Conservation (phyloP, 1,140 invertebrate species). For the Monomorium pharaonis region DNA sequence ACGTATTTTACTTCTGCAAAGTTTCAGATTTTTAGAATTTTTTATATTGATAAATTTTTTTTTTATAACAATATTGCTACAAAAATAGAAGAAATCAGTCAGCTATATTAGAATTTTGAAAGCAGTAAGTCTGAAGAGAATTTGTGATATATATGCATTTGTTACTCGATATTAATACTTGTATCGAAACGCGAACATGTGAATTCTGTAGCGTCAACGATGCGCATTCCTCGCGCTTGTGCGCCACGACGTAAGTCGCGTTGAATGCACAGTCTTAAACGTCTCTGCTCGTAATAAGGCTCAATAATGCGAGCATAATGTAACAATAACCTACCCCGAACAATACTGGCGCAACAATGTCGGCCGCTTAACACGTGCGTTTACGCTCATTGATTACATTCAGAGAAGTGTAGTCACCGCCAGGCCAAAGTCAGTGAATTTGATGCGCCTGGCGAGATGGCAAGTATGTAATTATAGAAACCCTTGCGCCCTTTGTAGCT, state of each 20-base stretch:
- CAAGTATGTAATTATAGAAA: slow-evolving; percentile 26
- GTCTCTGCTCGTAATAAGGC: slow-evolving; percentile 62
- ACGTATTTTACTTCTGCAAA: no score
- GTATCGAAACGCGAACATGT: neutral
- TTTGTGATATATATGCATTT: neutral
- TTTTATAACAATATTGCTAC: neutral
- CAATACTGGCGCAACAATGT: slow-evolving; percentile 64
- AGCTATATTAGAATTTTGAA: neutral
- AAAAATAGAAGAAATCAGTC: neutral
- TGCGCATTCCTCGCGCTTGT: neutral
- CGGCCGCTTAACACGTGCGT: slow-evolving; percentile 61
- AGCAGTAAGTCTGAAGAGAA: neutral
- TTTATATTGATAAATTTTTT: no score
- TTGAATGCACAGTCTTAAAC: slow-evolving; percentile 53
- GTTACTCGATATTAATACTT: neutral
- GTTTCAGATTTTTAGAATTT: no score
- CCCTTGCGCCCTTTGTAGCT: neutral
- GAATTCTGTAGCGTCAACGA: neutral
- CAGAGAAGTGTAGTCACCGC: slow-evolving; percentile 45
- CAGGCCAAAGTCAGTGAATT: slow-evolving; percentile 27
- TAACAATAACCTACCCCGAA: slow-evolving; percentile 63
- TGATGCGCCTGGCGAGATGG: neutral
- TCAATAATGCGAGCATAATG: slow-evolving; percentile 68
- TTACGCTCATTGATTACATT: slow-evolving; percentile 65
- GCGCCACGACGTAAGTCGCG: slow-evolving; percentile 7